These are phyloP conservation scores for Trachelus tabidus DNA, from an alignment of 2,888 invertebrate species.

Conservation along the genomic window DNA sequence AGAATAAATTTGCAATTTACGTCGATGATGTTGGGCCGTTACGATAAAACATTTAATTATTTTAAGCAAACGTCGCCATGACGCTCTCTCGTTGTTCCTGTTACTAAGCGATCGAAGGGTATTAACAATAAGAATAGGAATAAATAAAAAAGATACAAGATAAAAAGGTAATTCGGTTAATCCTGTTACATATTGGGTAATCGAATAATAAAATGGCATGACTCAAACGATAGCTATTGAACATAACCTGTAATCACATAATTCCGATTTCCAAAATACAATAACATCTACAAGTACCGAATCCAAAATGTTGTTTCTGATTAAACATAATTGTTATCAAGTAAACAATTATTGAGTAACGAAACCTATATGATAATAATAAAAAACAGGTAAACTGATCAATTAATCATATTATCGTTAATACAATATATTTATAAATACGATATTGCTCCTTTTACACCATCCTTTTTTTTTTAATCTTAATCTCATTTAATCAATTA, in stretches of 20 bases:
- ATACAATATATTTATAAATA: neutral
- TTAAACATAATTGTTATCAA: no score
- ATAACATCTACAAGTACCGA: no score
- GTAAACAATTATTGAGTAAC: neutral
- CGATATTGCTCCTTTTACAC: conserved; percentile 5
- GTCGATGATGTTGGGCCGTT: no score
- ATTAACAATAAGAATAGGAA: neutral
- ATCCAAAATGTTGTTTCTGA: no score
- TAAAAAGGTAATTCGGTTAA: neutral
- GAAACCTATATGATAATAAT: neutral
- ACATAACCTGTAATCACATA: neutral
- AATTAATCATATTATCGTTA: neutral
- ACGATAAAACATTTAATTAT: no score
- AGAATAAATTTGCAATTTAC: no score
- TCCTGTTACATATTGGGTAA: neutral
- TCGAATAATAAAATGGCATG: neutral
- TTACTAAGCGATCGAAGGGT: no score
- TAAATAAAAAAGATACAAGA: neutral
- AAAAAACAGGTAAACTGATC: neutral
- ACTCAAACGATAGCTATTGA: neutral
- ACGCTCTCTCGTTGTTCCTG: no score
- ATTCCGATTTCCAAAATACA: neutral
- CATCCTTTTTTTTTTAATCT: neutral
- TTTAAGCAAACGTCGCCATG: no score
- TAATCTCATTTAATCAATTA: no score